Base-by-base conservation (phyloP, 2,113 vertebrate genomes). In the Ceratotherium simum region DNA sequence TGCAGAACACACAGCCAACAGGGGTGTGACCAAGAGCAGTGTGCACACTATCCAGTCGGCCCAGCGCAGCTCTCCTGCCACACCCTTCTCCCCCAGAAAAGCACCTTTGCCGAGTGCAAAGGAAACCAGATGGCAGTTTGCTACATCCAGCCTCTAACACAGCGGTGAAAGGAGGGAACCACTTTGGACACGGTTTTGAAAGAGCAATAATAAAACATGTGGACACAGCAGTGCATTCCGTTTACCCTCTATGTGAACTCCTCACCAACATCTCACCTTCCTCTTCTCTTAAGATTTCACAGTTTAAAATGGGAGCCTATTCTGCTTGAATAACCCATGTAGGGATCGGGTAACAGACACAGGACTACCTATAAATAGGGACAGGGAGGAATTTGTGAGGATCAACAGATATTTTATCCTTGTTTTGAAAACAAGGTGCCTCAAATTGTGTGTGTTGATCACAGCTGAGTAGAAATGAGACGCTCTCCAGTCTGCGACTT, bases 361-460 rank as follows among this genome's bases (percentile, higher is more conserved):
- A 91, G 60, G 79, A 36, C 78, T 86, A 83, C 81, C 87, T 90
- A 70, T 65, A 95, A 97, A n/a, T 60, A 90, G 62, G n/a, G 80
- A 75, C 72, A 87, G 73, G 93, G 85, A 96, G 81, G 78, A 95
- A 91, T 94, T 70, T 33, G 70, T 72, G 36, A 82, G 83, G 69
- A 72, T 42, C 70, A 67, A 81, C 70, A 84, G 73, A 18, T 36
- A 78, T 18, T 46, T 79, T 58, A n/a, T 76, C 96, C 56, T 70
- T 75, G 42, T 94, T 96, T 76, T 80, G 58, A 65, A 83, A 93
- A 81, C 97, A 97, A 93, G 96, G 97, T 79, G 97, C 58, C 62
- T 92, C 96, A 81, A 93, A 90, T 82, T 93, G 96, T 97, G 95
- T 88, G 70, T 54, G 72, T 42, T 46, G 56, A 98, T 84, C 97